Evolutionary conservation across 2,888 invertebrate genomes (phyloP).

Genomic region (Exocentrus adspersus): DNA sequence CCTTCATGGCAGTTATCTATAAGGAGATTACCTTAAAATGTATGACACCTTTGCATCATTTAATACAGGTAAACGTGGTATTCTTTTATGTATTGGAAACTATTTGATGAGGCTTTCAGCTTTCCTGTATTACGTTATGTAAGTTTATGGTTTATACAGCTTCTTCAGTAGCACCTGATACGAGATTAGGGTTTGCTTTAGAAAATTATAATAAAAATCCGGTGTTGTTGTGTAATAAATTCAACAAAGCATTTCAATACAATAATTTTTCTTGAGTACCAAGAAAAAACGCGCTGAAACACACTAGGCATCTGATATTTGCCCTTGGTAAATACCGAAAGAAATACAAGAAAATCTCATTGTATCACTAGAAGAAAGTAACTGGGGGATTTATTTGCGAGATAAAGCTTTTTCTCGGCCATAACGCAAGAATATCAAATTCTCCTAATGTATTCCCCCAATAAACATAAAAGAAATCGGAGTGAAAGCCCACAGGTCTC

Average conservation of each 20-base stretch:
- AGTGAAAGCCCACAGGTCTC: conserved; percentile 35
- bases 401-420: not conserved
- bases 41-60: not conserved
- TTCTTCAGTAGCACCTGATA: too few relatives aligned
- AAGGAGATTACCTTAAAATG: not conserved
- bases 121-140: not conserved
- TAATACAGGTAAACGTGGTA: not conserved
- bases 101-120: not conserved
- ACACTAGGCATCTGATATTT: too few relatives aligned
- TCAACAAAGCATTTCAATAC: too few relatives aligned
- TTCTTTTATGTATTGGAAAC: not conserved
- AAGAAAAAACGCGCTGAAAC: too few relatives aligned
- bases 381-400: not conserved
- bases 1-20: not conserved
- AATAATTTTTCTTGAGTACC: too few relatives aligned
- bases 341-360: not conserved
- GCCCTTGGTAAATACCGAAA: not conserved
- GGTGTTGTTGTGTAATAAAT: too few relatives aligned
- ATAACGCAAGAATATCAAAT: conserved; percentile 29
- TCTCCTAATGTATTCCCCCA: conserved; percentile 33
- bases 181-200: too few relatives aligned
- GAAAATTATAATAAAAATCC: too few relatives aligned
- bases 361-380: not conserved
- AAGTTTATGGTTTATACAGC: too few relatives aligned
- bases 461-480: conserved; percentile 41